phyloP scores from a whole-genome alignment of 2,113 vertebrate species.

The Saccopteryx bilineata region DNA sequence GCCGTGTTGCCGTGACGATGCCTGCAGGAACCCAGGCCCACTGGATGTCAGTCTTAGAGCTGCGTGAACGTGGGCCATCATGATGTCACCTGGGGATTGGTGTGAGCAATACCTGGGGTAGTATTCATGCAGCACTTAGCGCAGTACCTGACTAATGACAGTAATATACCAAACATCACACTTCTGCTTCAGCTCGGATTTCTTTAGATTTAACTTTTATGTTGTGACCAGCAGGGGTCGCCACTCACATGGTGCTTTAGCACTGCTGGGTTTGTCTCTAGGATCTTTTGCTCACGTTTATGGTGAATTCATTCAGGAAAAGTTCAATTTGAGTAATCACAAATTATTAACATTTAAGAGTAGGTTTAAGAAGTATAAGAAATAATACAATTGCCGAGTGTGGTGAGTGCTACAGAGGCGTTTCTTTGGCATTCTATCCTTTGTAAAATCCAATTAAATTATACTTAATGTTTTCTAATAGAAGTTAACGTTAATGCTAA shows the following conservation, averaged over 20 bases:
- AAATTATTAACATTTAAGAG: slow-evolving; percentile 38
- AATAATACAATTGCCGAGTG: neutral
- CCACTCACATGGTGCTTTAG: neutral
- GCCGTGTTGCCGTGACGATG: neutral
- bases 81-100: neutral
- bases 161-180: neutral
- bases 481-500: neutral
- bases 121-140: neutral
- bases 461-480: slow-evolving; percentile 5
- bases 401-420: neutral
- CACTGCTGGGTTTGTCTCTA: neutral
- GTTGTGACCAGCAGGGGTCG: slow-evolving; percentile 63
- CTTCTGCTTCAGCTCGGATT: neutral
- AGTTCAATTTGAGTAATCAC: slow-evolving; percentile 29
- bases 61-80: neutral
- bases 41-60: neutral
- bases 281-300: neutral
- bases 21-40: neutral
- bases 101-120: neutral
- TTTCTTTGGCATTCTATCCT: slow-evolving; percentile 4
- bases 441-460: neutral
- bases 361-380: neutral
- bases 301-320: neutral
- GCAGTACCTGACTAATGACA: neutral
- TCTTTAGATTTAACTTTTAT: neutral